Conservation (phyloP, 2,888 invertebrate species). For the Latrodectus elegans region DNA sequence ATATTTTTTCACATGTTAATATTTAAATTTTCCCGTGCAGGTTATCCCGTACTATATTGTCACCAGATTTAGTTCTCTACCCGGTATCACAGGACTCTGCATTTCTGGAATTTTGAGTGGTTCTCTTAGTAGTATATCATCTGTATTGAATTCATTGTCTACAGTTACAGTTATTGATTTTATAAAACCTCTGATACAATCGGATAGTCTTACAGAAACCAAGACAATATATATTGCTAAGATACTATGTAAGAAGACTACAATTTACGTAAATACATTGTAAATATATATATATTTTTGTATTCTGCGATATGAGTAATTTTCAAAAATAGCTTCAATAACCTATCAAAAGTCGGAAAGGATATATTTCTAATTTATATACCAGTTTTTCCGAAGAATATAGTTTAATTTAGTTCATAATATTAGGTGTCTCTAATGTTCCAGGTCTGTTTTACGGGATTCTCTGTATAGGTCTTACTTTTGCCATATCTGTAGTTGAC, state of each 20-base stretch:
- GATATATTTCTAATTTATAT: no score
- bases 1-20: no score
- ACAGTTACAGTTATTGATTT: constrained; percentile 94
- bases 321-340: no score
- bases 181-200: constrained; percentile 77
- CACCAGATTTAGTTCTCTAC: constrained; percentile 77
- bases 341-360: no score
- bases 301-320: no score
- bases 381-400: no score
- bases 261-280: background rate
- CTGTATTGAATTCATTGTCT: constrained; percentile 90
- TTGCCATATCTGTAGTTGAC: constrained; percentile 2
- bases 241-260: constrained; percentile 1
- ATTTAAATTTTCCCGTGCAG: constrained; percentile 8
- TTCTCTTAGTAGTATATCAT: constrained; percentile 91
- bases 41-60: constrained; percentile 75
- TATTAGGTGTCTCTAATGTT: background rate
- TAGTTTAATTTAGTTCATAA: no score
- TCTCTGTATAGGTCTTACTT: constrained; percentile 13
- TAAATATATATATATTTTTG: no score
- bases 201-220: background rate
- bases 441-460: constrained; percentile 13
- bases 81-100: constrained; percentile 90
- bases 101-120: constrained; percentile 94
- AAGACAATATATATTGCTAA: constrained; percentile 14